Percentiles rank a stretch among this genome's conserved stretches.
phyloP scores from a whole-genome alignment of 2,888 invertebrate genomes.

The Lucinisca nassula region DNA sequence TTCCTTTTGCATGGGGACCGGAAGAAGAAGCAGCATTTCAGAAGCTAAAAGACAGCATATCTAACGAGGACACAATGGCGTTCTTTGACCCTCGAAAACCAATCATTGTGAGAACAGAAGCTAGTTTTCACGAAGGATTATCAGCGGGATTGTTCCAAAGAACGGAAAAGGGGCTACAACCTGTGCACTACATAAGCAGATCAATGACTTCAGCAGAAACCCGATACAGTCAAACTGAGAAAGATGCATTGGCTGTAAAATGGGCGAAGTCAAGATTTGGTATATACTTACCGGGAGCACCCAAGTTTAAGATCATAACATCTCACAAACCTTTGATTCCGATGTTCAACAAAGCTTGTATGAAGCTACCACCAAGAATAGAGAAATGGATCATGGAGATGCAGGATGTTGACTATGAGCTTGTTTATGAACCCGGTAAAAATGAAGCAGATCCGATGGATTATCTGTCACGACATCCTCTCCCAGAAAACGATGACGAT shows the following conservation, averaged over 20 bases:
- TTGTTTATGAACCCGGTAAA: slow-evolving; percentile 40
- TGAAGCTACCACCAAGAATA: neutral
- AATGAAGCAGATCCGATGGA: neutral
- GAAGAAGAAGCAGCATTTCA: slow-evolving; percentile 20
- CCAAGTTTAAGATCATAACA: slow-evolving; percentile 39
- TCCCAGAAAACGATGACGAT: neutral
- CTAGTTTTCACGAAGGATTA: slow-evolving; percentile 23
- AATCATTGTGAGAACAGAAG: slow-evolving; percentile 22
- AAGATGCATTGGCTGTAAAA: slow-evolving; percentile 35
- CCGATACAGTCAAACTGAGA: slow-evolving; percentile 45
- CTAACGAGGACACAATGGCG: slow-evolving; percentile 12
- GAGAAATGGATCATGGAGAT: neutral
- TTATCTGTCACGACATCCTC: neutral
- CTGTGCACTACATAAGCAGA: slow-evolving; percentile 52
- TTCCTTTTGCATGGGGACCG: slow-evolving; percentile 14
- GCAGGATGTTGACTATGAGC: slow-evolving; percentile 20
- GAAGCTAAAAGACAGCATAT: slow-evolving; percentile 29
- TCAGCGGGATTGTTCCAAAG: slow-evolving; percentile 39
- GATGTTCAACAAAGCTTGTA: slow-evolving; percentile 30
- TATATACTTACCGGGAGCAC: slow-evolving; percentile 31
- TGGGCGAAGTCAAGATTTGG: slow-evolving; percentile 33
- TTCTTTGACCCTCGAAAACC: slow-evolving; percentile 37
- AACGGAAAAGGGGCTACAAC: slow-evolving; percentile 43
- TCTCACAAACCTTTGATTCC: no score
- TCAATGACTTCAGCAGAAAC: slow-evolving; percentile 46